phyloP scores from a whole-genome alignment of 2,888 invertebrate species.

The Dioctria rufipes region DNA sequence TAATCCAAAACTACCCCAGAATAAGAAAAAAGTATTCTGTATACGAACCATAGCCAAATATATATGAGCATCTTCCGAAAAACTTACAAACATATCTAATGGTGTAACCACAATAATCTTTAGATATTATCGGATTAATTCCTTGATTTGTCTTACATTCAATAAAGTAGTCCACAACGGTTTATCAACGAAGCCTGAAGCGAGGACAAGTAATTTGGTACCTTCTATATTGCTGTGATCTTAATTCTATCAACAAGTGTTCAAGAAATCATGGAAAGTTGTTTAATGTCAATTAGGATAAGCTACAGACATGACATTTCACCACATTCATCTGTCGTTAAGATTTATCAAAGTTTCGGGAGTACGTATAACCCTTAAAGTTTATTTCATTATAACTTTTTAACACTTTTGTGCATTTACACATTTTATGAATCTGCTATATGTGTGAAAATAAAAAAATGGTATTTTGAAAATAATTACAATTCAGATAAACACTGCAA shows the following conservation, averaged over 20 bases:
- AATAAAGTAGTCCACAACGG: constrained; percentile 19
- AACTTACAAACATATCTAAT: too few relatives aligned
- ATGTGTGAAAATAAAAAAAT: too few relatives aligned
- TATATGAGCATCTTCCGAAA: too few relatives aligned
- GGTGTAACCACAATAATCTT: not conserved
- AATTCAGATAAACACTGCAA: too few relatives aligned
- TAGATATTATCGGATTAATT: constrained; percentile 3
- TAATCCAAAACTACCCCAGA: too few relatives aligned
- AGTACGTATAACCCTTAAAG: not conserved
- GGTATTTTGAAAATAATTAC: too few relatives aligned
- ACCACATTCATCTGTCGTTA: constrained; percentile 20
- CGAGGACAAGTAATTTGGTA: not conserved
- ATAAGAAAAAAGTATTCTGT: too few relatives aligned
- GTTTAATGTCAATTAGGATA: constrained; percentile 28
- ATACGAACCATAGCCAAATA: too few relatives aligned
- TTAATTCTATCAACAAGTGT: constrained; percentile 38
- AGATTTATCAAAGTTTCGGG: not conserved
- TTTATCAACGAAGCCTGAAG: not conserved
- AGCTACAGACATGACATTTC: not conserved
- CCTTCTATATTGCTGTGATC: constrained; percentile 7
- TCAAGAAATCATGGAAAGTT: constrained; percentile 13
- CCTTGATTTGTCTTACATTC: constrained; percentile 23
- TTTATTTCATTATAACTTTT: too few relatives aligned
- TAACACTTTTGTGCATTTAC: too few relatives aligned
- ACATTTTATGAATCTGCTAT: not conserved